Conservation (phyloP, 30 jellyfish, hydroid and myxozoan species). For the Mastigias papua region DNA sequence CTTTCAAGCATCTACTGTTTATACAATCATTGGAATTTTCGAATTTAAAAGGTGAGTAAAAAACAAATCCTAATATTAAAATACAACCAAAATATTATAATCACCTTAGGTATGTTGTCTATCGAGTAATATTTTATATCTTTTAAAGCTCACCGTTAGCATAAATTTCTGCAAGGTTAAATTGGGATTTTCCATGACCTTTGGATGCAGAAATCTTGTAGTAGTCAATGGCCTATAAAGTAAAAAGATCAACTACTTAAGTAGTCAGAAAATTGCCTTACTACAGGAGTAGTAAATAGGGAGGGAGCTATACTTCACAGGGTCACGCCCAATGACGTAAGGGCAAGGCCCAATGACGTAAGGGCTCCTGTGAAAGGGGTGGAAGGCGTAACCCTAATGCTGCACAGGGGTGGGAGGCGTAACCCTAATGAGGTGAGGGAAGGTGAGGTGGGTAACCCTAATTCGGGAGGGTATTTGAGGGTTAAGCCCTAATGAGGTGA, state of each 20-base stretch:
- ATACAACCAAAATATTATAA: not conserved
- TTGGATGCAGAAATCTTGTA: conserved; percentile 60
- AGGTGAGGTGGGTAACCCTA: no score
- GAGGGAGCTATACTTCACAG: no score
- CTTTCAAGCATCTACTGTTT: not conserved
- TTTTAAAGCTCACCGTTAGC: conserved; percentile 40
- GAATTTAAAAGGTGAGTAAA: not conserved
- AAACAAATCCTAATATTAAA: not conserved
- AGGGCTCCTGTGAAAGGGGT: no score
- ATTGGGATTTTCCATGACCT: conserved; percentile 73
- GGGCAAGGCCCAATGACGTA: no score
- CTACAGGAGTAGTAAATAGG: not conserved
- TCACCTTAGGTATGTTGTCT: no score
- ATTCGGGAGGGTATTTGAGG: no score
- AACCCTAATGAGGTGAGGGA: no score
- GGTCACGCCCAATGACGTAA: no score
- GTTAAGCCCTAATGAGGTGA: no score
- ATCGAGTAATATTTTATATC: not conserved
- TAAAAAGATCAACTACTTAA: not conserved
- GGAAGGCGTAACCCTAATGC: no score
- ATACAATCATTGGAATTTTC: no score
- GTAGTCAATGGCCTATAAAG: conserved; percentile 47
- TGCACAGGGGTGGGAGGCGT: no score
- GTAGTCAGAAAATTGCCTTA: not conserved
- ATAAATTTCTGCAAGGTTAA: conserved; percentile 51